Conservation (phyloP, 2,797 vertebrate genomes). For the Pangasius larnaudii region DNA sequence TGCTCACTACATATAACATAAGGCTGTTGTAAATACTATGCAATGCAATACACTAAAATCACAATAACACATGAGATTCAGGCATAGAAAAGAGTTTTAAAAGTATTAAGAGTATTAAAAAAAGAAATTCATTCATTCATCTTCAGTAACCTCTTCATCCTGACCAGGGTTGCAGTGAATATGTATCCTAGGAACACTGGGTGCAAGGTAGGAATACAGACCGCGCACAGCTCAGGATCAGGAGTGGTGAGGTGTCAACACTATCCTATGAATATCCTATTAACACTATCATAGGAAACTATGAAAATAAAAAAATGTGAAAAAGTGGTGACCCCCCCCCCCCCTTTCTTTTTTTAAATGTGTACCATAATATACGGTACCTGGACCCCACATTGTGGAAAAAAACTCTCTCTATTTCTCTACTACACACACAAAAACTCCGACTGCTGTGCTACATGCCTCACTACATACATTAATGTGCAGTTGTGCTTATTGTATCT, state of each 20-base stretch:
- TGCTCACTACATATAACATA: not conserved
- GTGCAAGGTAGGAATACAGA: no score
- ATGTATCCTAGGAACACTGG: not conserved
- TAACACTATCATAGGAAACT: not conserved
- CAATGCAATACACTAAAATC: not conserved
- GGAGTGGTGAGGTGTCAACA: not conserved
- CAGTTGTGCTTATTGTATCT: slow-evolving; percentile 3
- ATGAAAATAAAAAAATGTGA: not conserved
- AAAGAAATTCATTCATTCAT: not conserved
- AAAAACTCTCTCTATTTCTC: not conserved
- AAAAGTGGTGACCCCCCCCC: no score
- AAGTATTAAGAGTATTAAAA: no score
- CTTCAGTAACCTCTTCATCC: not conserved
- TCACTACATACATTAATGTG: not conserved
- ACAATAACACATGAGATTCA: not conserved
- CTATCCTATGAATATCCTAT: not conserved
- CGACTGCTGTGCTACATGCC: not conserved
- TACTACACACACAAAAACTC: not conserved
- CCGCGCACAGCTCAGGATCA: no score
- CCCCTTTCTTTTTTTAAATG: not conserved
- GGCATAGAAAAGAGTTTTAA: not conserved
- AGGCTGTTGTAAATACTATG: not conserved
- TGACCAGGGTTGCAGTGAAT: not conserved
- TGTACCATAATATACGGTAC: not conserved
- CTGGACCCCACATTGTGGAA: not conserved